Evolutionary conservation across 2,888 invertebrate species (phyloP).

Genomic region (Nephrotoma appendiculata): DNA sequence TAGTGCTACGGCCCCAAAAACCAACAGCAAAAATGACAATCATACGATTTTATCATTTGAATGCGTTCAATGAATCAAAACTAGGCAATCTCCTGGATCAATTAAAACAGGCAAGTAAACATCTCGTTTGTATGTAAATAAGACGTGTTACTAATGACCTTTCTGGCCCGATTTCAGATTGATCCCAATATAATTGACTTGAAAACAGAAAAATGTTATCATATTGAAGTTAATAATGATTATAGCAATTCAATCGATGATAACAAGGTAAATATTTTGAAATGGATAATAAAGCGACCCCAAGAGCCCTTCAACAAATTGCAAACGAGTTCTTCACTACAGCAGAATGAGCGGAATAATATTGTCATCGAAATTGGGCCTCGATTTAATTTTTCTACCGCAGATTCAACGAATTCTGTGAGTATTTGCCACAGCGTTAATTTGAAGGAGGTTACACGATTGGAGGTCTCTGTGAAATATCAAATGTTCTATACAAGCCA

Average conservation of each 20-base stretch:
- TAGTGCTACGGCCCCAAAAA: not conserved
- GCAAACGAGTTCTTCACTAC: conserved; percentile 36
- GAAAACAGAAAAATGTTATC: conserved; percentile 66
- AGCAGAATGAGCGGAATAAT: conserved; percentile 28
- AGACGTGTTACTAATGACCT: not conserved
- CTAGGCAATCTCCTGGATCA: conserved; percentile 39
- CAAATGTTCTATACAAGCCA: conserved; percentile 12
- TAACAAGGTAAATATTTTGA: conserved; percentile 39
- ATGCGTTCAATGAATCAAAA: conserved; percentile 44
- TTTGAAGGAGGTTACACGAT: conserved; percentile 53
- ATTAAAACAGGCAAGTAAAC: conserved; percentile 29
- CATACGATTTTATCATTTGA: conserved; percentile 43
- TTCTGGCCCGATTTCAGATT: conserved; percentile 10
- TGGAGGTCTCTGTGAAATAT: conserved; percentile 74
- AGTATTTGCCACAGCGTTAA: conserved; percentile 84
- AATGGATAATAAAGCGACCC: conserved; percentile 67
- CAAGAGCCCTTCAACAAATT: conserved; percentile 45
- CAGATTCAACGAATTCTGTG: conserved; percentile 91
- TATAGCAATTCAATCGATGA: not conserved
- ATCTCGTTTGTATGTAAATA: not conserved
- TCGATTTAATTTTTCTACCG: conserved; percentile 86
- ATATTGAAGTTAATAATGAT: conserved; percentile 47
- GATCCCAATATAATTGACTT: conserved; percentile 36
- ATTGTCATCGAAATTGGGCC: conserved; percentile 78
- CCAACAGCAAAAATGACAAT: conserved; percentile 34